Conservation (phyloP, 2,797 vertebrate species). For the Alauda arvensis region DNA sequence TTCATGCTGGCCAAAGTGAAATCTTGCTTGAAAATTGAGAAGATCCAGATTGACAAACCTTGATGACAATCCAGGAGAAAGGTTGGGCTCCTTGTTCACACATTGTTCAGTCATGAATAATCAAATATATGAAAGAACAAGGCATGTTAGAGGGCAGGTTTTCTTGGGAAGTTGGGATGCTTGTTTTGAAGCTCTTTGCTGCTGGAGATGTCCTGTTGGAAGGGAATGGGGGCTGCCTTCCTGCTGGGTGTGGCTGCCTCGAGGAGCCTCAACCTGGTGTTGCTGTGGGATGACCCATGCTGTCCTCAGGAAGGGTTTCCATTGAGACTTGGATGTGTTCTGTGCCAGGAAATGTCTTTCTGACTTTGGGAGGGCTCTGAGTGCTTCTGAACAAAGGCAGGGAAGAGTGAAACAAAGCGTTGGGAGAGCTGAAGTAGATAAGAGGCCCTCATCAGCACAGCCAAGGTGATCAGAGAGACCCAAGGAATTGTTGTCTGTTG, state of each 20-base stretch:
- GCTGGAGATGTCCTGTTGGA: neutral
- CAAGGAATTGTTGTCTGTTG: neutral
- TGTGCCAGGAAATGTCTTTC: neutral
- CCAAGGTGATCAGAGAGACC: neutral
- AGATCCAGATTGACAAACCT: neutral
- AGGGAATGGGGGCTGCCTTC: neutral
- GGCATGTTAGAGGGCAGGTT: neutral
- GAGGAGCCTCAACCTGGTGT: neutral
- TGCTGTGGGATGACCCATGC: neutral
- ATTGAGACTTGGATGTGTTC: fast-evolving
- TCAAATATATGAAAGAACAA: neutral
- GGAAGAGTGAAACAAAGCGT: neutral
- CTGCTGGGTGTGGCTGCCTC: neutral
- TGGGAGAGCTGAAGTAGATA: neutral
- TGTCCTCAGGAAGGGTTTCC: neutral
- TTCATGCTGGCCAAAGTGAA: neutral
- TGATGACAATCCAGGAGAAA: neutral
- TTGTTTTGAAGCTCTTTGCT: neutral
- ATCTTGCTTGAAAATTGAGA: neutral
- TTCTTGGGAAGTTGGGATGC: neutral
- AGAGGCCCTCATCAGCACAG: too few relatives aligned
- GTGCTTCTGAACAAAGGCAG: neutral
- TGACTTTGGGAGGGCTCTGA: neutral
- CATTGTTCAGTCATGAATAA: neutral
- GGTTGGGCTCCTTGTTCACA: neutral